Evolutionary conservation across 1,140 invertebrate species (phyloP).

Genomic region (Gonatopus flavifemur): DNA sequence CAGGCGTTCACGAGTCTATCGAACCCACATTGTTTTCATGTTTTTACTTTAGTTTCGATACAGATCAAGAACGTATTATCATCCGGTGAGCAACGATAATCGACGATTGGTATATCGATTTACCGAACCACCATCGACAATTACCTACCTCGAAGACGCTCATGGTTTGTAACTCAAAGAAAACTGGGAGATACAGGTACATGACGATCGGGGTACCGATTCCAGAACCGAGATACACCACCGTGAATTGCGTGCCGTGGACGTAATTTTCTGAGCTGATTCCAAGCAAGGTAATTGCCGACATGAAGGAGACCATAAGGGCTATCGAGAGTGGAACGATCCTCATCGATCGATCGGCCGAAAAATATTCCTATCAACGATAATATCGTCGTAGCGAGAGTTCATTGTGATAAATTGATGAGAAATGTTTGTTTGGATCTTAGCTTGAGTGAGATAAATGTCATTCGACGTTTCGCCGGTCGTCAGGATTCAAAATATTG

Average conservation of each 20-base stretch:
- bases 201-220: conserved; percentile 77
- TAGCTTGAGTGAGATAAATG: too few relatives aligned
- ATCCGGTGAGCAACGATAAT: neutral
- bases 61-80: neutral
- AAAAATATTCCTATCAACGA: conserved; percentile 72
- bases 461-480: too few relatives aligned
- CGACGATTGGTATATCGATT: neutral
- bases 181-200: conserved; percentile 85
- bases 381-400: too few relatives aligned
- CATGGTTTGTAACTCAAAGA: conserved; percentile 79
- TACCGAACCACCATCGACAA: conserved; percentile 4
- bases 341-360: conserved; percentile 78
- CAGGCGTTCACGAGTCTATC: too few relatives aligned
- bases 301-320: conserved; percentile 93
- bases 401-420: too few relatives aligned
- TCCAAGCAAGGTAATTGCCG: conserved; percentile 86
- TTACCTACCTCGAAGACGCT: conserved; percentile 89
- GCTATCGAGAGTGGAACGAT: conserved; percentile 81
- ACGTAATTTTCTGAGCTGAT: conserved; percentile 83
- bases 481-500: too few relatives aligned
- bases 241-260: conserved; percentile 76
- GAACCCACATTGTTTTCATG: too few relatives aligned
- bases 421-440: too few relatives aligned
- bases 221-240: conserved; percentile 76
- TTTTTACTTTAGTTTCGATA: neutral